Percentiles rank a stretch among this genome's conserved stretches.
Conservation (phyloP, 2,797 vertebrate genomes). For the Lacerta agilis region DNA sequence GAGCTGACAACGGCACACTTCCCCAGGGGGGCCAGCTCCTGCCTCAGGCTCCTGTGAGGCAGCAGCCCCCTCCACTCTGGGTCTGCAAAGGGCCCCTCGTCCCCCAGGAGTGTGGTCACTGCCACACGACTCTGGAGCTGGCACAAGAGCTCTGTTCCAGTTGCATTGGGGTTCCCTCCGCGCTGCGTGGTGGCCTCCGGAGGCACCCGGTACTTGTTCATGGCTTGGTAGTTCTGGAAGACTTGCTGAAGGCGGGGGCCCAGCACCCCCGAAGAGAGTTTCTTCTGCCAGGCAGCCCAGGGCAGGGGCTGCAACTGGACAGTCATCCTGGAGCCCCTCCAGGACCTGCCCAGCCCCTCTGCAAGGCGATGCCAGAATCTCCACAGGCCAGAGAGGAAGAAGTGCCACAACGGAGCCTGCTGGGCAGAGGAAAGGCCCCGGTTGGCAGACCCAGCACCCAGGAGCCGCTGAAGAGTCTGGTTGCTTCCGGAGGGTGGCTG, state of each 20-base stretch:
- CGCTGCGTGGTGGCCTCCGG: conserved; percentile 1
- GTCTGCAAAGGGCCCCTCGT: conserved; percentile 78
- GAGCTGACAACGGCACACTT: conserved; percentile 84
- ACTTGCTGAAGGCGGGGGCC: neutral
- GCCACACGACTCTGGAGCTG: conserved; percentile 75
- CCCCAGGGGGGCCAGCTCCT: conserved; percentile 77
- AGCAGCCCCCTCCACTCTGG: conserved; percentile 78
- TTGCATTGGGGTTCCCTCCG: conserved; percentile 60
- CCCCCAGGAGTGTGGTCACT: conserved; percentile 75
- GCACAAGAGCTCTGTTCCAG: conserved; percentile 78
- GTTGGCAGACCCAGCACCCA: neutral
- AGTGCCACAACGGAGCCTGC: neutral
- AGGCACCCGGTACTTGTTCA: conserved; percentile 82
- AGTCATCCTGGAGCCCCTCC: too few species aligned
- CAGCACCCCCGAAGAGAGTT: conserved; percentile 7
- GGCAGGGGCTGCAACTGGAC: neutral
- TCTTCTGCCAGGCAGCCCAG: neutral
- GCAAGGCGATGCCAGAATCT: neutral
- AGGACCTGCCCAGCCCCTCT: neutral
- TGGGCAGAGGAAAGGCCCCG: neutral
- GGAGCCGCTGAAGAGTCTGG: neutral
- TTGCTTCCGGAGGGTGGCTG: neutral
- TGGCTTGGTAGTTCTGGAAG: conserved; percentile 67
- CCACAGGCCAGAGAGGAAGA: neutral
- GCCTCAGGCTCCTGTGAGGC: conserved; percentile 69